phyloP scores from a whole-genome alignment of 1,140 invertebrate species.

The Drosophila repletoides region DNA sequence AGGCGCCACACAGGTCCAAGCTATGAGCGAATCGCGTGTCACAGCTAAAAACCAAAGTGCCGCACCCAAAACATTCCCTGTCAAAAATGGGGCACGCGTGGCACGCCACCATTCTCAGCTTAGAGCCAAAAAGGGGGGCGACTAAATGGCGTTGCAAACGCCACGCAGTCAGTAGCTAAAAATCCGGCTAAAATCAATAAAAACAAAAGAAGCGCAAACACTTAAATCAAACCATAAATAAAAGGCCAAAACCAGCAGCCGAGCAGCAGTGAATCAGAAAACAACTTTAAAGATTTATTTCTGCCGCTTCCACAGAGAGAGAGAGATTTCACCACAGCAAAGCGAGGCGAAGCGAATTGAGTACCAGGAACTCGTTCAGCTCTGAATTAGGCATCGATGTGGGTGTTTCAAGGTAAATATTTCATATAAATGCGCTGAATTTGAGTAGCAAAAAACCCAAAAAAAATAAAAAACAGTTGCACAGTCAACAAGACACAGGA shows the following conservation, averaged over 20 bases:
- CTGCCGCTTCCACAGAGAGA: no score
- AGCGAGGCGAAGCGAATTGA: not conserved
- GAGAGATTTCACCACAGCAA: not conserved
- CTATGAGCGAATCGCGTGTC: conserved; percentile 45
- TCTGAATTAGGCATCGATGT: conserved; percentile 11
- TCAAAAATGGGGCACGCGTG: conserved; percentile 70
- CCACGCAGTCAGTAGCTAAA: conserved; percentile 28
- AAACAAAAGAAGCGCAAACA: conserved; percentile 56
- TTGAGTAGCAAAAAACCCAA: not conserved
- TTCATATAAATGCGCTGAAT: conserved; percentile 12
- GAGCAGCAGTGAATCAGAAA: conserved; percentile 18
- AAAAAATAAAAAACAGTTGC: conserved; percentile 22
- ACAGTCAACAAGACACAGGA: conserved; percentile 34
- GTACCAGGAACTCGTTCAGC: conserved; percentile 16
- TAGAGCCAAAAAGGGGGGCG: conserved; percentile 15
- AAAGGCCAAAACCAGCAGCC: conserved; percentile 3
- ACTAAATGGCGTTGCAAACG: conserved; percentile 14
- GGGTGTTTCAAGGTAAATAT: conserved; percentile 11
- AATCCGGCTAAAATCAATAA: conserved; percentile 77
- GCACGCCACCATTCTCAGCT: conserved; percentile 26
- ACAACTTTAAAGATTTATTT: conserved; percentile 5
- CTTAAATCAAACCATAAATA: conserved; percentile 53
- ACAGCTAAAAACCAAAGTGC: conserved; percentile 21
- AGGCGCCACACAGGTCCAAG: conserved; percentile 23
- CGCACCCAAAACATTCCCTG: conserved; percentile 47